These are phyloP conservation scores for Hyla sarda DNA, from an alignment of 2,113 vertebrate genomes.

Conservation along the genomic window DNA sequence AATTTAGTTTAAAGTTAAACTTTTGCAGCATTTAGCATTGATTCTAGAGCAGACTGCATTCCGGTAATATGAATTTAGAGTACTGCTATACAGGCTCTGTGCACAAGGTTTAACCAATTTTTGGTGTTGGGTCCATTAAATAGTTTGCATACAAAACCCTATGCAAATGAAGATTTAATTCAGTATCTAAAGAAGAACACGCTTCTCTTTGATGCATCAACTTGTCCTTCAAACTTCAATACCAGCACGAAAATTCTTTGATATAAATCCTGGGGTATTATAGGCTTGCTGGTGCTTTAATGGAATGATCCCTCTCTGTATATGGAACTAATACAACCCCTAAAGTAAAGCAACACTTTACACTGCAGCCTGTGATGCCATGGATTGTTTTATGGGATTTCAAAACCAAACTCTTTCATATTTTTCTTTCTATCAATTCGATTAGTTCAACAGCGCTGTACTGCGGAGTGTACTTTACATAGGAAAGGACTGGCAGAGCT, in stretches of 20 bases:
- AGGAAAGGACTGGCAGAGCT: too few species aligned
- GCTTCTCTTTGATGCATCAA: background rate
- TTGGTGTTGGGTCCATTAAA: background rate
- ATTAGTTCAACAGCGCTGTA: background rate
- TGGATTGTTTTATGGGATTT: conserved; percentile 2
- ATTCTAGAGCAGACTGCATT: too few species aligned
- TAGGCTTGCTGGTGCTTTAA: background rate
- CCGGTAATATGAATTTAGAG: too few species aligned
- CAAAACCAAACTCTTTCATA: background rate
- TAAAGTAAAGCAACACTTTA: background rate
- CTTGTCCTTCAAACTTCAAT: background rate
- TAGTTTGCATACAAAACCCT: background rate
- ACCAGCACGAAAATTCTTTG: background rate
- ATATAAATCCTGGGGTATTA: background rate
- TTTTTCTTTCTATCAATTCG: background rate
- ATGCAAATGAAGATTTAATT: background rate
- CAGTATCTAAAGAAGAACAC: background rate
- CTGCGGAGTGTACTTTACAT: background rate
- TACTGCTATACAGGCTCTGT: too few species aligned
- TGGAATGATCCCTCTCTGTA: background rate
- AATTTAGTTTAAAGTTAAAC: too few species aligned
- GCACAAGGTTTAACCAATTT: too few species aligned
- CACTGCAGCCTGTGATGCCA: background rate
- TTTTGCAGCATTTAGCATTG: too few species aligned
- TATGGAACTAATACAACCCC: background rate